Percentiles rank a stretch among this genome's conserved stretches.
These are phyloP conservation scores for Philereme vetulata DNA, from an alignment of 2,888 invertebrate genomes.

Conservation along the genomic window DNA sequence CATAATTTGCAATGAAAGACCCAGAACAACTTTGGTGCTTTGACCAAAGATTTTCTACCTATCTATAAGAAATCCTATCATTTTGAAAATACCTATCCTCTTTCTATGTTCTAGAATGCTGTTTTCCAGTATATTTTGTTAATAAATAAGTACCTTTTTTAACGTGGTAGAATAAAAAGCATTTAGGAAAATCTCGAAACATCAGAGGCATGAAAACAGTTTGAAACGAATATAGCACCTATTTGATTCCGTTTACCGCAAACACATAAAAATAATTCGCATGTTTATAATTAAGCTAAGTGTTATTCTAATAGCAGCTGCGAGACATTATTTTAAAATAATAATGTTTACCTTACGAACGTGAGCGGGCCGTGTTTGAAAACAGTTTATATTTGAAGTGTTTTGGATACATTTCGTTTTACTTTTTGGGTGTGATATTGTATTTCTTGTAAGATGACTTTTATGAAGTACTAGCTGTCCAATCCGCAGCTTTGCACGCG, in stretches of 20 bases:
- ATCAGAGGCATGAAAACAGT: slow-evolving; percentile 1
- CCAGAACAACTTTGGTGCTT: too few relatives aligned
- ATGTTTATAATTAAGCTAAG: slow-evolving; percentile 37
- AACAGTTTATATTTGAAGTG: slow-evolving; percentile 41
- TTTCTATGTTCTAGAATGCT: too few relatives aligned
- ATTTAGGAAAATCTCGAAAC: background rate
- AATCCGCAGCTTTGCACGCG: too few relatives aligned
- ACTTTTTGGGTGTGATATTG: slow-evolving; percentile 19
- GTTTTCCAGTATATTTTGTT: too few relatives aligned
- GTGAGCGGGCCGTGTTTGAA: slow-evolving; percentile 46
- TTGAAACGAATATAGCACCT: background rate
- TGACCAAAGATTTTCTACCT: too few relatives aligned
- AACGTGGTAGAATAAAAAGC: background rate
- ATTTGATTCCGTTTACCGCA: slow-evolving; percentile 27
- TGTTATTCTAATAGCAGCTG: slow-evolving; percentile 46
- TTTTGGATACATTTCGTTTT: slow-evolving; percentile 39
- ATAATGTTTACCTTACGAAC: slow-evolving; percentile 49
- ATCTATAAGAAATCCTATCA: too few relatives aligned
- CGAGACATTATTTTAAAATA: slow-evolving; percentile 56
- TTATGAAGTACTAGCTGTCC: too few relatives aligned
- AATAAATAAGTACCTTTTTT: too few relatives aligned
- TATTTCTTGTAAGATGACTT: slow-evolving; percentile 2
- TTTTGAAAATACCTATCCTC: too few relatives aligned
- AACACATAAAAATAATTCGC: slow-evolving; percentile 37
- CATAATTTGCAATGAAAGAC: too few relatives aligned